Conservation (phyloP, 2,797 vertebrate genomes). For the Crax fasciolata region DNA sequence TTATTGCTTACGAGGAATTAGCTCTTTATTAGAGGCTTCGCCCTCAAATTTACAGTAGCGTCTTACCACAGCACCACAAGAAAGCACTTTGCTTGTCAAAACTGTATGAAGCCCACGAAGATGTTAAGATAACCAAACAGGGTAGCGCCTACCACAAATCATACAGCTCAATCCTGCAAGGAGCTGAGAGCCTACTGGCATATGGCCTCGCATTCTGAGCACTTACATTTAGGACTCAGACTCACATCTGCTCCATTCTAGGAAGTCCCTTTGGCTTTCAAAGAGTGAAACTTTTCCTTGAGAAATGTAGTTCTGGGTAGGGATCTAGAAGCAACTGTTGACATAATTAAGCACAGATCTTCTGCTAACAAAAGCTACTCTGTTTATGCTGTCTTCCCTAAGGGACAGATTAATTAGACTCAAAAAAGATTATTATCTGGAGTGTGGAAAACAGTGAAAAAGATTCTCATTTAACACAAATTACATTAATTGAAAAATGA, state of each 20-base stretch:
- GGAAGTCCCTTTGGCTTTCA: not conserved
- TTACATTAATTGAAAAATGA: not conserved
- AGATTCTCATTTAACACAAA: not conserved
- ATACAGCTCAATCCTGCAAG: not conserved
- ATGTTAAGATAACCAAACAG: not conserved
- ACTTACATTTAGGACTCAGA: not conserved
- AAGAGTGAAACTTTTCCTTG: not conserved
- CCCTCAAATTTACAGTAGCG: not conserved
- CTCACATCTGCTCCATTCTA: not conserved
- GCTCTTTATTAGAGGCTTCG: not conserved
- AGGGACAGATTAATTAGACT: not conserved
- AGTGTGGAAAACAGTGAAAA: not conserved
- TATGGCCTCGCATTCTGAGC: accelerated
- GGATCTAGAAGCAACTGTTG: not conserved
- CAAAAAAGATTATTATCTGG: not conserved
- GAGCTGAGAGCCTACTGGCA: not conserved
- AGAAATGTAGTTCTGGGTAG: not conserved
- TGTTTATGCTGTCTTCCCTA: not conserved
- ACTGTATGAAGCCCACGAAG: not conserved
- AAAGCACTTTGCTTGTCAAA: not conserved
- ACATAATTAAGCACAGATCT: not conserved
- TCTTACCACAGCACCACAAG: not conserved
- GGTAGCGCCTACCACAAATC: not conserved
- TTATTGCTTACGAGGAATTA: not conserved
- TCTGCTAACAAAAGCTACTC: not conserved